phyloP scores from a whole-genome alignment of 1,140 invertebrate genomes.

The Apis dorsata region DNA sequence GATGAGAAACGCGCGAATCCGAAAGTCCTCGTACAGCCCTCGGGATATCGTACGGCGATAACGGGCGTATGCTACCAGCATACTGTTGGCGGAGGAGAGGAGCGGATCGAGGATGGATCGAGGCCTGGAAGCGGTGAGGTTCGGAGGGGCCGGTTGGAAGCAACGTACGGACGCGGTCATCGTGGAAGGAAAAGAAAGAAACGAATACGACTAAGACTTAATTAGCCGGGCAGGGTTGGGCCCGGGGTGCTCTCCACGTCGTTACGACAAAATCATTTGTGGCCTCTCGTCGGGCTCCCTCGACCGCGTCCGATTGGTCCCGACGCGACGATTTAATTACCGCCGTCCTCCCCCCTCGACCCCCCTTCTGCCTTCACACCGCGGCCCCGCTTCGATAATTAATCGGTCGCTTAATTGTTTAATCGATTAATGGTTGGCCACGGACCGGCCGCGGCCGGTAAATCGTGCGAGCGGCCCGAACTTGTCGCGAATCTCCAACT shows the following conservation, averaged over 20 bases:
- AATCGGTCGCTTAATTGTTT: conserved; percentile 73
- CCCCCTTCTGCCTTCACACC: conserved; percentile 31
- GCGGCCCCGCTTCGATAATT: conserved; percentile 64
- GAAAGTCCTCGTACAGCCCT: background rate
- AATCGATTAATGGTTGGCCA: conserved; percentile 66
- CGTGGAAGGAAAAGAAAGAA: conserved; percentile 47
- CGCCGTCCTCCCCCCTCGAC: conserved; percentile 21
- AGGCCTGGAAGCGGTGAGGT: conserved; percentile 55
- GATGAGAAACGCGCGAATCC: too few relatives aligned
- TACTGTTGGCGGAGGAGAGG: background rate
- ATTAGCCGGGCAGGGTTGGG: conserved; percentile 60
- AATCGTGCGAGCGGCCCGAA: conserved; percentile 48
- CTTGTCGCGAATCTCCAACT: conserved; percentile 45
- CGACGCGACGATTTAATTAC: conserved; percentile 74
- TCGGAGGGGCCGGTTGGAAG: conserved; percentile 44
- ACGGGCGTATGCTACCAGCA: conserved; percentile 33
- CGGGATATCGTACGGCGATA: conserved; percentile 42
- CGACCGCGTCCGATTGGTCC: conserved; percentile 66
- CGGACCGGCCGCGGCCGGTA: conserved; percentile 53
- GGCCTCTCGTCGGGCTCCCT: conserved; percentile 61
- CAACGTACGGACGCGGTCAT: conserved; percentile 30
- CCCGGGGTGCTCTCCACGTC: conserved; percentile 56
- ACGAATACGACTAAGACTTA: conserved; percentile 65
- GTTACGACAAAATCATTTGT: conserved; percentile 73
- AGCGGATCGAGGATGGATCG: conserved; percentile 47